Conservation (phyloP, 2,888 invertebrate species). For the Tiphia femorata region DNA sequence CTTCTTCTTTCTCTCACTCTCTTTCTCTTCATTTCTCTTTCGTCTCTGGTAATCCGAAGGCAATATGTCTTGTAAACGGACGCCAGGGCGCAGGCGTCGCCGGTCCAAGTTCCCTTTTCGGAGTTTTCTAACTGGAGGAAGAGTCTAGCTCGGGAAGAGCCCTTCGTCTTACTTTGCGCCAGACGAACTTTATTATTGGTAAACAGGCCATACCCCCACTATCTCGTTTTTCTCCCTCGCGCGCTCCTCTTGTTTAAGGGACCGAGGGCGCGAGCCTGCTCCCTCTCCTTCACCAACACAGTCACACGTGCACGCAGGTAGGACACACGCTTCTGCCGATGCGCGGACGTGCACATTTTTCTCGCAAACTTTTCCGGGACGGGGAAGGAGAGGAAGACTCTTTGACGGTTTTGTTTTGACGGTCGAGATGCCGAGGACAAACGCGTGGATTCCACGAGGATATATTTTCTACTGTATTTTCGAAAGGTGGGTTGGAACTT, state of each 20-base stretch:
- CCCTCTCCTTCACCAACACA: not conserved
- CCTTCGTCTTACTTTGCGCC: constrained; percentile 18
- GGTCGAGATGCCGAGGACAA: too few relatives aligned
- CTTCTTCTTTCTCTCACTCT: constrained; percentile 3
- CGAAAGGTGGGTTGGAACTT: too few relatives aligned
- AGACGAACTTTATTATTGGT: constrained; percentile 26
- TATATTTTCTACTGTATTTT: too few relatives aligned
- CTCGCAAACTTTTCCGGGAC: not conserved
- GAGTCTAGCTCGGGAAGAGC: constrained; percentile 15
- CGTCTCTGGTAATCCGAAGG: constrained; percentile 8
- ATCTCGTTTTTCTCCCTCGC: too few relatives aligned
- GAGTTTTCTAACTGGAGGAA: too few relatives aligned
- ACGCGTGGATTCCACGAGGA: too few relatives aligned
- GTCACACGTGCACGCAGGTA: too few relatives aligned
- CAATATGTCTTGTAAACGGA: constrained; percentile 19
- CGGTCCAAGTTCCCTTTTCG: constrained; percentile 16
- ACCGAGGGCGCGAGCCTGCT: not conserved
- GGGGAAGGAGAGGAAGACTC: not conserved
- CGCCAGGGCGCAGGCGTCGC: not conserved
- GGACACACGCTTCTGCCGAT: not conserved
- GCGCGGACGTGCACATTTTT: not conserved
- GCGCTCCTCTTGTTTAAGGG: too few relatives aligned
- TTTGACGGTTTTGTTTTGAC: too few relatives aligned
- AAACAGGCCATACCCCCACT: constrained; percentile 14
- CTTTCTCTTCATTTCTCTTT: constrained; percentile 2